Conservation (phyloP, 2,888 invertebrate genomes). For the Lasioglossum zephyrum region DNA sequence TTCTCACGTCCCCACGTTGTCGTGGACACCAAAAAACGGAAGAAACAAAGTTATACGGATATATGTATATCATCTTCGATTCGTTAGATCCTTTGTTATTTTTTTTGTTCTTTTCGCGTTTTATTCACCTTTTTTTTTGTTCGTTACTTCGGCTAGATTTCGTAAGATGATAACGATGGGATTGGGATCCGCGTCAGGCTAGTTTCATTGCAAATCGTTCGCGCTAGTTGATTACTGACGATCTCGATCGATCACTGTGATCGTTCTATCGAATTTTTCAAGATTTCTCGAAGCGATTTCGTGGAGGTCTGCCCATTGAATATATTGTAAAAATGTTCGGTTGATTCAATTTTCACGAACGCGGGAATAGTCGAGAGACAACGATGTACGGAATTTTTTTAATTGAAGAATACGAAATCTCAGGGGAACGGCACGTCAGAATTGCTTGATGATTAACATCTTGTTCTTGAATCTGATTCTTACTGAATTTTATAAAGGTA, state of each 20-base stretch:
- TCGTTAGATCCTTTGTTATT: slow-evolving; percentile 25
- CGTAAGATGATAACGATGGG: slow-evolving; percentile 39
- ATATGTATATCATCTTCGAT: slow-evolving; percentile 35
- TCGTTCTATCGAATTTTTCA: background rate
- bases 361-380: background rate
- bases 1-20: slow-evolving; percentile 41
- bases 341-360: background rate
- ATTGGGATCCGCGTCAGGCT: slow-evolving; percentile 22
- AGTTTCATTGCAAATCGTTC: slow-evolving; percentile 9
- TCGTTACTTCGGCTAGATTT: slow-evolving; percentile 30
- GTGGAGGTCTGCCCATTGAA: background rate
- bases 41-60: background rate
- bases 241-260: background rate
- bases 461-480: no score
- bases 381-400: background rate
- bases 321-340: background rate
- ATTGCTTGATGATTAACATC: background rate
- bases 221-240: background rate
- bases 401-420: background rate
- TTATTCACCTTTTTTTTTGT: slow-evolving; percentile 3
- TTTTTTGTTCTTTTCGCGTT: background rate
- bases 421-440: background rate
- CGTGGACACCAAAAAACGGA: slow-evolving; percentile 45
- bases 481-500: no score
- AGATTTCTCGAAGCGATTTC: background rate